Evolutionary conservation across 2,113 vertebrate genomes (phyloP), one percentile per base, ranked within the genome.

Genomic region (Dicaeum eximium): DNA sequence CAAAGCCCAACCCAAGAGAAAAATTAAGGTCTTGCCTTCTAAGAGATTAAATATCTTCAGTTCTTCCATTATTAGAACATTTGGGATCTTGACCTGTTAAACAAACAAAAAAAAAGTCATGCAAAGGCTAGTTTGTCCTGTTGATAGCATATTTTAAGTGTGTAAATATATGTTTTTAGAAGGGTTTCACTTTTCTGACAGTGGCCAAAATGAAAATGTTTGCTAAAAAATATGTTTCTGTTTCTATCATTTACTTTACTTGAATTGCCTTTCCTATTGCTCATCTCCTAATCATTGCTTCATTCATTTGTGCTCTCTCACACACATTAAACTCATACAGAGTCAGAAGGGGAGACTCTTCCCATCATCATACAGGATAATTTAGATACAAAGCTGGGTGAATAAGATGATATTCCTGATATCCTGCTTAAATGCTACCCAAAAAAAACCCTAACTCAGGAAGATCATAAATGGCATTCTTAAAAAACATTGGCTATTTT

Each of bases 291-390:
- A 86, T 80, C 92, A 94, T 93, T 94, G 35, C 62, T 88, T 92
- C 93, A 96, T 94, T 94, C 90, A 64, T 90, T 91, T 90, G 72
- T 90, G 71, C 47, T 64, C n/a, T 84, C 62, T 77, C 70, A 80
- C 37, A 58, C 21, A 35, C 60, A 88, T 94, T 61, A 77, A 90
- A 70, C 18, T 86, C 90, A 87, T 72, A 35, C 8, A 51, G 45
- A 62, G 42, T 90, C 47, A 64, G 56, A 80, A 88, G 17, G 47
- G n/a, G 35, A 70, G 22, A 45, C 16, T 66, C 56, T 51, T 94
- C 13, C 21, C 18, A 25, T 83, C 35, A 51, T 65, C 48, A 51
- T 57, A 64, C 3, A n/a, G 33, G 19, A 35, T 57, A 62, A 77
- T 61, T 64, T 87, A 87, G 37, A 35, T 77, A 12, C 2, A 11